A percentile compares a stretch with the other conserved stretches of the same genome.
Evolutionary conservation across 2,888 invertebrate genomes (phyloP).

Genomic region (Notodonta dromedarius): DNA sequence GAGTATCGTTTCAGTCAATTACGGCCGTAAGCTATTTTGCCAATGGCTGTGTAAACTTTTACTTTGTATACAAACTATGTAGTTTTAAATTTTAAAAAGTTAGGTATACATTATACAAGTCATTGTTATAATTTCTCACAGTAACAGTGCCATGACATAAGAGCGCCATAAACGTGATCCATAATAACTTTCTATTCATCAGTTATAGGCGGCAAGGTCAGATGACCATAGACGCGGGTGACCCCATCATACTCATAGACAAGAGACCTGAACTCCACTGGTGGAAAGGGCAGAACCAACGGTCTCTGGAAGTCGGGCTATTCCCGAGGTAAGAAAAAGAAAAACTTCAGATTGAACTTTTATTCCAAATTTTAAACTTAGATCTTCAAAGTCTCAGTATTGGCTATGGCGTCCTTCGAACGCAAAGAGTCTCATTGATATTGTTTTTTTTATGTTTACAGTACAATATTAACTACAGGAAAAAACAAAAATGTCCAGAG

Average conservation of each 20-base stretch:
- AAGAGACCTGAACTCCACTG: conserved; percentile 94
- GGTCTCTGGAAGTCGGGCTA: conserved; percentile 93
- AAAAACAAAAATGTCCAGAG: conserved; percentile 53
- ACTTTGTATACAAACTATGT: background rate
- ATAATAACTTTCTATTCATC: conserved; percentile 16
- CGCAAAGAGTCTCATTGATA: no score
- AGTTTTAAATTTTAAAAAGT: no score
- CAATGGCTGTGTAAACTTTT: no score
- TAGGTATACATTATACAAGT: background rate
- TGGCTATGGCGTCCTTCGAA: no score
- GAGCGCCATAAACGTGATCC: background rate
- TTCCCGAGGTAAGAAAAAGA: conserved; percentile 88
- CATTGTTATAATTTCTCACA: conserved; percentile 2
- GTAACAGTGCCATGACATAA: background rate
- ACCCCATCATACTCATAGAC: conserved; percentile 94
- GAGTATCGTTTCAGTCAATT: no score
- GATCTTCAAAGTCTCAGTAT: no score
- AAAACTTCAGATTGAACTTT: background rate
- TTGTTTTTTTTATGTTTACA: conserved; percentile 42
- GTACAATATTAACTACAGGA: conserved; percentile 55
- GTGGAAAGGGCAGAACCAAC: conserved; percentile 98
- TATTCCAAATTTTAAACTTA: background rate
- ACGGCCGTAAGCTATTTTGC: no score
- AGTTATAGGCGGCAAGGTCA: conserved; percentile 85
- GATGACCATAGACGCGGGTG: conserved; percentile 91